phyloP scores from a whole-genome alignment of 2,113 vertebrate genomes.

The Oostethus manadensis region DNA sequence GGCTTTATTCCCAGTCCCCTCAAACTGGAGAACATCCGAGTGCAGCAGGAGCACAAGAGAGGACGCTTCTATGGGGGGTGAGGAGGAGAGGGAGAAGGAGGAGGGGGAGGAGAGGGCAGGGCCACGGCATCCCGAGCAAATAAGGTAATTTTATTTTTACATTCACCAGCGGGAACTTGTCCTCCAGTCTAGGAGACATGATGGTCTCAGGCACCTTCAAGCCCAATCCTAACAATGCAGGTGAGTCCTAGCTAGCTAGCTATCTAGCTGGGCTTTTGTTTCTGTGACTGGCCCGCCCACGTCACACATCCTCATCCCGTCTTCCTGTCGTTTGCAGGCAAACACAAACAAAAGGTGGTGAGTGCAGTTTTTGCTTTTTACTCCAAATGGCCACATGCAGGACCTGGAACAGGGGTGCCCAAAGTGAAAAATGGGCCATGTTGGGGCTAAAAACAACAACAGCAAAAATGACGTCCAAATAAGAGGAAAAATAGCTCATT shows the following conservation, averaged over 20 bases:
- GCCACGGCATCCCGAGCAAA: neutral
- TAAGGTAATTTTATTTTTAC: too few relatives aligned
- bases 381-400: too few relatives aligned
- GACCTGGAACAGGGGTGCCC: too few relatives aligned
- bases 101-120: neutral
- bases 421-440: too few relatives aligned
- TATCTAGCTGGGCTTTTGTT: conserved; percentile 3
- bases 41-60: conserved; percentile 93
- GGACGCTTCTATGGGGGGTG: conserved; percentile 85
- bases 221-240: conserved; percentile 86
- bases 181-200: conserved; percentile 97
- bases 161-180: conserved; percentile 81
- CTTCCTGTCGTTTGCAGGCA: conserved; percentile 77
- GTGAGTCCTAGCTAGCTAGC: conserved; percentile 74
- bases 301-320: neutral
- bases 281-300: too few relatives aligned
- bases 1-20: conserved; percentile 96
- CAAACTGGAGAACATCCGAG: conserved; percentile 89
- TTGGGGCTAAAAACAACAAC: too few relatives aligned
- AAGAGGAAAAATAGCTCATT: too few relatives aligned
- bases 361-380: conserved; percentile 45
- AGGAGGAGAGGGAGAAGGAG: neutral
- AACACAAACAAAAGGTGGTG: conserved; percentile 99
- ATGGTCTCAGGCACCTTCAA: conserved; percentile 96
- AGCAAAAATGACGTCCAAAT: too few relatives aligned